Evolutionary conservation across 2,888 invertebrate genomes (phyloP), one percentile per base, ranked within the genome.

Genomic region (Drepana falcataria): DNA sequence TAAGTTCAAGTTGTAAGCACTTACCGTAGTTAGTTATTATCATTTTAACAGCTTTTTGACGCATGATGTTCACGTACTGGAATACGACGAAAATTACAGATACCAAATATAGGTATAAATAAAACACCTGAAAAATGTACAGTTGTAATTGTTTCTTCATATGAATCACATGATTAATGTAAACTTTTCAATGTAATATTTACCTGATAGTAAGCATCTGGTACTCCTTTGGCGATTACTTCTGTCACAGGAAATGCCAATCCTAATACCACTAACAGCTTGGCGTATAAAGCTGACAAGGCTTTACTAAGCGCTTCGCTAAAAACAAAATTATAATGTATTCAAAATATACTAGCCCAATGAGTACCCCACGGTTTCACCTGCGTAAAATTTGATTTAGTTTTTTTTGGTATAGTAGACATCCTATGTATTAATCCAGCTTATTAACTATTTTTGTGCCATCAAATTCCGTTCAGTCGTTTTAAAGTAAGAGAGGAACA

Each of bases 231-330:
- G 2, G 96, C 95, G 60, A 97, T 95, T 53, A 96, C 95, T 88
- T 97, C 96, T 2, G 97, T 96, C 59, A 97, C 93, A 2, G 97
- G 97, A 71, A 98, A 94, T 21, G 97, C 96, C 47, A 97, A 93
- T 5, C 96, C 96, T 61, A 96, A 87, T 3, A 97, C 95, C 9
- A 97, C 95, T 57, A 98, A 83, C 9, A 97, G 89, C 79, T 97
- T 96, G 55, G 95, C 96, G 83, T 97, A 98, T 37, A 97, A 91
- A 2, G 95, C 95, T 48, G 96, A 96, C 48, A 96, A 81, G 3
- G 95, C 94, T 57, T 94, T 93, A 64, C 95, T 94, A 57, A 96
- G 79, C 48, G 94, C 94, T 81, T 95, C 95, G 71, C 94, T 95
- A 75, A 60, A 85, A 87, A 68, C 47, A 56, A 21, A 21, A 21